Conservation (phyloP, 2,113 vertebrate genomes). For the Tiliqua scincoides region DNA sequence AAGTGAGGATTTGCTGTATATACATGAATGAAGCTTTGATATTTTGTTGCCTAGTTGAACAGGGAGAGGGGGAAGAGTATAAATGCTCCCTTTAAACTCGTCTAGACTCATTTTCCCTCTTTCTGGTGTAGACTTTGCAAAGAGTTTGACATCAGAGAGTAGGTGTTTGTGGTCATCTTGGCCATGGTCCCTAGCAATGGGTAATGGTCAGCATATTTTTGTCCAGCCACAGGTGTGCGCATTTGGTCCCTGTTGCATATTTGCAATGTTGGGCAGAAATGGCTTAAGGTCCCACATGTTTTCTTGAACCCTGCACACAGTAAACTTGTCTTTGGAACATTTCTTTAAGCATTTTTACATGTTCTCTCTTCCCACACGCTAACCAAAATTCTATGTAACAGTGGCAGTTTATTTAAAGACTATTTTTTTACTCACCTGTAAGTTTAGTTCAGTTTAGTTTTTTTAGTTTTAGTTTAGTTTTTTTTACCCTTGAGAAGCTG, state of each 20-base stretch:
- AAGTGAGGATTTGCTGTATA: no score
- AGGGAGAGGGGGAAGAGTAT: background rate
- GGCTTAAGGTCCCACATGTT: background rate
- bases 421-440: background rate
- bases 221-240: no score
- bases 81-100: background rate
- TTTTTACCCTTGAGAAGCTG: background rate
- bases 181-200: no score
- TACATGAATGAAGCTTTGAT: background rate
- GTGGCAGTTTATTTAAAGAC: background rate
- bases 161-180: no score
- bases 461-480: no score
- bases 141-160: background rate
- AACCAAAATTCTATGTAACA: background rate
- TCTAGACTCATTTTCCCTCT: background rate
- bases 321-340: background rate
- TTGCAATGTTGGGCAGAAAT: no score
- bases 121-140: background rate
- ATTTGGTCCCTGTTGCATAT: no score
- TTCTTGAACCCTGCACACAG: background rate
- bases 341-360: background rate
- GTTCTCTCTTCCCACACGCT: background rate
- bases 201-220: no score
- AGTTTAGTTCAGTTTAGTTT: no score
- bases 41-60: background rate